A percentile compares a stretch with the other conserved stretches of the same genome.
These are phyloP conservation scores for Cactoblastis cactorum DNA, from an alignment of 2,888 invertebrate genomes.

Conservation along the genomic window DNA sequence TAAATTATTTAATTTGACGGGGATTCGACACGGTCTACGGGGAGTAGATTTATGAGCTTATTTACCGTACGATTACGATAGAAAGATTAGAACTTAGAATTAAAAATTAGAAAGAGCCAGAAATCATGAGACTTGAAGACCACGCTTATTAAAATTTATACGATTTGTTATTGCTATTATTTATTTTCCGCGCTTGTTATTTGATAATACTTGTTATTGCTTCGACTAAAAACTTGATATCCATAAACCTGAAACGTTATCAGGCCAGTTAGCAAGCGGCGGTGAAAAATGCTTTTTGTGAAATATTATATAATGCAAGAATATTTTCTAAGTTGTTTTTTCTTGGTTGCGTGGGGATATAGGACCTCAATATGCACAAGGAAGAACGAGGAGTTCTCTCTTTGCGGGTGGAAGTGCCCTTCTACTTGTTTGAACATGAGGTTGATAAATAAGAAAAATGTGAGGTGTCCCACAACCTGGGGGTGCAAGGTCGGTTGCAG, in stretches of 20 bases:
- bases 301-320: neutral
- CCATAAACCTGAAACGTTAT: neutral
- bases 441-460: conserved; percentile 26
- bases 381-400: conserved; percentile 54
- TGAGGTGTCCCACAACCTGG: conserved; percentile 50
- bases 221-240: neutral
- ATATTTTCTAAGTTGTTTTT: neutral
- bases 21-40: no score
- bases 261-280: neutral
- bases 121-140: no score
- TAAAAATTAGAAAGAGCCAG: no score
- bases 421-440: conserved; percentile 62
- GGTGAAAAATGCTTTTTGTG: neutral
- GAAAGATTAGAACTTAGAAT: no score
- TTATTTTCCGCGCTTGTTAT: no score
- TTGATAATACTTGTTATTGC: no score
- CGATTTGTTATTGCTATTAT: no score
- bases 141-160: no score
- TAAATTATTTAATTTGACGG: no score
- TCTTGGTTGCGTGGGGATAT: conserved; percentile 24
- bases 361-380: conserved; percentile 50
- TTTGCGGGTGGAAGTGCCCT: conserved; percentile 65
- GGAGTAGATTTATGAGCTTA: no score
- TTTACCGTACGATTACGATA: no score
- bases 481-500: conserved; percentile 62